Evolutionary conservation across 2,888 invertebrate species (phyloP), one percentile per base, ranked within the genome.

Genomic region (Ryuthela nishihirai): DNA sequence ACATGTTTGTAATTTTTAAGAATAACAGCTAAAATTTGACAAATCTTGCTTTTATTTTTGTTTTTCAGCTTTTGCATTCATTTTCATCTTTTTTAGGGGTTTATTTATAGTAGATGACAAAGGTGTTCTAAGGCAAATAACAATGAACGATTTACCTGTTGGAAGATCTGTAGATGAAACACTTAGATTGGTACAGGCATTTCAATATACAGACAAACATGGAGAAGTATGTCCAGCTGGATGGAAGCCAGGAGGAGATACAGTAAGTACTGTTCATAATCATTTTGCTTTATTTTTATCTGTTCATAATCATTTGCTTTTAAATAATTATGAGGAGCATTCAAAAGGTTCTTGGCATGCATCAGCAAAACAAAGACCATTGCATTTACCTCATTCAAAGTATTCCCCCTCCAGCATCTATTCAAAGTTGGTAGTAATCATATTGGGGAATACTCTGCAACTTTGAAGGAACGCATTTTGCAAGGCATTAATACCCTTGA

Each of bases 81-180:
- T 29, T 29, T 38, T 26, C 25, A 29, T 45, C 50, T 39, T 54
- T 69, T 69, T 7, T 69, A 79, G 94, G 74, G 94, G 93, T 4
- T 78, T 95, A 47, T 95, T 95, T 71, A 94, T 95, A 52, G 91
- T 95, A 72, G 94, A 95, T 76, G 84, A 85, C 24, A 87, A 85
- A 72, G 92, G 92, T 32, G 79, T 87, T 52, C 76, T 95, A 35
- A 79, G 95, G 46, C 94, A 95, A 77, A 93, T 94, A 34, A 95
- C 94, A 3, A 93, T 95, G 91, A 95, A 95, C 75, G 95, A 95
- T 78, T 80, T 95, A 64, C 94, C 94, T 0, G 91, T 92, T 9
- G 91, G 91, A 1, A 80, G 94, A 54, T 91, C 89, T 54, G 94
- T 95, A 2, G 94, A 95, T 76, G 95, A 95, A 78, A 94, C 94